These are phyloP conservation scores for Rhogogaster chlorosoma DNA, from an alignment of 2,888 invertebrate species.

Conservation along the genomic window DNA sequence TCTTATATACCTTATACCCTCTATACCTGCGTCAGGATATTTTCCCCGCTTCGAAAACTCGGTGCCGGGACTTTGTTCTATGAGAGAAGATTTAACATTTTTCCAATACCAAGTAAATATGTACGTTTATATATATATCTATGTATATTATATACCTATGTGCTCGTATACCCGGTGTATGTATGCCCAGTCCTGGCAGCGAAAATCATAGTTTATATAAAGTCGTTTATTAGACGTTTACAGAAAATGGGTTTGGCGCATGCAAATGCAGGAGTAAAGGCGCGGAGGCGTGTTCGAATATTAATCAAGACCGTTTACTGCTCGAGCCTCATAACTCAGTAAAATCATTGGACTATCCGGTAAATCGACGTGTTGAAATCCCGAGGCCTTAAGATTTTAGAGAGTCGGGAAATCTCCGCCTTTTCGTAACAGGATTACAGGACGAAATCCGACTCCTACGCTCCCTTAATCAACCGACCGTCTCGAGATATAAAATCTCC, in stretches of 20 bases:
- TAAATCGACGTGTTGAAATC: conserved; percentile 27
- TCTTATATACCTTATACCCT: neutral
- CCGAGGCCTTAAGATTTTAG: neutral
- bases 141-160: conserved; percentile 9
- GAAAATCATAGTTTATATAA: conserved; percentile 46
- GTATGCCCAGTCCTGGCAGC: conserved; percentile 13
- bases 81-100: conserved; percentile 42
- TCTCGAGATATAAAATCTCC: neutral
- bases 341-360: conserved; percentile 19
- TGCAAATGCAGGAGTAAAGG: conserved; percentile 36
- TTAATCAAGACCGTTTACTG: conserved; percentile 43
- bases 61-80: conserved; percentile 36
- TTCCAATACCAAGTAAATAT: conserved; percentile 45
- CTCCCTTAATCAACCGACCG: neutral
- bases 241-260: conserved; percentile 49
- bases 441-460: neutral
- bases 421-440: neutral
- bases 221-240: conserved; percentile 50
- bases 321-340: conserved; percentile 39
- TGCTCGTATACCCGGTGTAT: conserved; percentile 18
- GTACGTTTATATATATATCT: neutral
- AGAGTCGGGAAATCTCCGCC: neutral
- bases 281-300: conserved; percentile 47
- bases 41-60: conserved; percentile 23
- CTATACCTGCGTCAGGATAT: conserved; percentile 18